Evolutionary conservation across 2,888 invertebrate species (phyloP), one percentile per base, ranked within the genome.

Genomic region (Nemapogon koenigi): DNA sequence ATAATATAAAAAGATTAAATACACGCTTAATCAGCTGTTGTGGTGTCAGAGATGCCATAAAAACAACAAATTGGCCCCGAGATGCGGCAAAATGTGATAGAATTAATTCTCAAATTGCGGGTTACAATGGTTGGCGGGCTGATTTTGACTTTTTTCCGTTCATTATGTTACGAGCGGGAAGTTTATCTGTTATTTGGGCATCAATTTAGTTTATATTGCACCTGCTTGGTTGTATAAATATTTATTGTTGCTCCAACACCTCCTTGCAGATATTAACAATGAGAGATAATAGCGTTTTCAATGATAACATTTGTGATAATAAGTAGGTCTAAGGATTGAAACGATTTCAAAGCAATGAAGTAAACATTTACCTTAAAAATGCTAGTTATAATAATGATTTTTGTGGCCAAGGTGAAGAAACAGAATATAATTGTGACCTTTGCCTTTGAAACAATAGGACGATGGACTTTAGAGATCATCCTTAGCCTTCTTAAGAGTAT

Each of bases 221-320:
- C 68, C 70, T 70, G 71, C 67, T 62, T 64, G 62, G 65, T 60
- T 68, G 59, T 66, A 69, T 68, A 64, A 71, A 68, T 70, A 70
- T 70, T 70, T 66, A 71, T 67, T 63, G 58, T 63, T 59, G 57
- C 48, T 51, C 55, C 56, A 57, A 59, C 55, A 59, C 51, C 49
- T 42, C 48, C 46, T 4, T 25, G 16, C 10, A 13, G 16, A 4
- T 15, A 22, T 7, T 22, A 8, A 22, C 10, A 22, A 22, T n/a
- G n/a, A n/a, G n/a, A n/a, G n/a, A n/a, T n/a, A n/a, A n/a, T n/a
- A n/a, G n/a, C n/a, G n/a, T n/a, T n/a, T n/a, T n/a, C n/a, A n/a
- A n/a, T n/a, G n/a, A n/a, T n/a, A n/a, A n/a, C n/a, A n/a, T n/a
- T n/a, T n/a, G n/a, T n/a, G n/a, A n/a, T n/a, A n/a, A n/a, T n/a